Conservation (phyloP, 2,888 invertebrate species). For the Monoplex corrugatus region DNA sequence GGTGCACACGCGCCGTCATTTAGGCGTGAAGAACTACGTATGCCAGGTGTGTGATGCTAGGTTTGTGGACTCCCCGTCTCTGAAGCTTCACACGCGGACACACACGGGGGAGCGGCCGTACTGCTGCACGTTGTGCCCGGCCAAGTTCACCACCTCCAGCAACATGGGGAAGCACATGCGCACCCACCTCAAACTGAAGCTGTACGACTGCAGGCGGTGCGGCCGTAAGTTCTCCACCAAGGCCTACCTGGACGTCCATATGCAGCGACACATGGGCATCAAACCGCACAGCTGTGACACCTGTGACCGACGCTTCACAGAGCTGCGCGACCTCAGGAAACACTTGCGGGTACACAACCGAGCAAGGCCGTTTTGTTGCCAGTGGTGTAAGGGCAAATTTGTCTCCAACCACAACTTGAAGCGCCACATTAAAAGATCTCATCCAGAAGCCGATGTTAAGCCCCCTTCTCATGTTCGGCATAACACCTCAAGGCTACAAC, state of each 20-base stretch:
- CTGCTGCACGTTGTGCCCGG: conserved; percentile 20
- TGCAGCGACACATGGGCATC: conserved; percentile 31
- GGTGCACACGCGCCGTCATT: conserved; percentile 23
- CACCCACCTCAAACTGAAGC: conserved; percentile 18
- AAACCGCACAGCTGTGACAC: not conserved
- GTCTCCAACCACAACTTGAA: conserved; percentile 6
- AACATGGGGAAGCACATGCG: conserved; percentile 30
- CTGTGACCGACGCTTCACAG: conserved; percentile 18
- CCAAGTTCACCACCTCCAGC: conserved; percentile 34
- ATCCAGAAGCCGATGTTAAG: not conserved
- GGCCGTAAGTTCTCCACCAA: conserved; percentile 13
- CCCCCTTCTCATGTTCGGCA: not conserved
- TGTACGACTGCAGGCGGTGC: not conserved
- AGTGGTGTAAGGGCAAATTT: conserved; percentile 9
- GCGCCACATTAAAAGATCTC: not conserved
- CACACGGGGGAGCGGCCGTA: conserved; percentile 35
- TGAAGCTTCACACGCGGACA: conserved; percentile 29
- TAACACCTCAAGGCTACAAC: not conserved
- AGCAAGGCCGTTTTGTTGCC: not conserved
- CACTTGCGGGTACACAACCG: conserved; percentile 5
- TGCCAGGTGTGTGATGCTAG: conserved; percentile 21
- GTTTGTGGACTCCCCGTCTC: conserved; percentile 21
- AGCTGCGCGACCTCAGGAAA: not conserved
- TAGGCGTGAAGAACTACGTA: conserved; percentile 33
- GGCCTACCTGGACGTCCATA: not conserved